Evolutionary conservation across 2,888 invertebrate species (phyloP), one percentile per base, ranked within the genome.

Genomic region (Ecdyonurus torrentis): DNA sequence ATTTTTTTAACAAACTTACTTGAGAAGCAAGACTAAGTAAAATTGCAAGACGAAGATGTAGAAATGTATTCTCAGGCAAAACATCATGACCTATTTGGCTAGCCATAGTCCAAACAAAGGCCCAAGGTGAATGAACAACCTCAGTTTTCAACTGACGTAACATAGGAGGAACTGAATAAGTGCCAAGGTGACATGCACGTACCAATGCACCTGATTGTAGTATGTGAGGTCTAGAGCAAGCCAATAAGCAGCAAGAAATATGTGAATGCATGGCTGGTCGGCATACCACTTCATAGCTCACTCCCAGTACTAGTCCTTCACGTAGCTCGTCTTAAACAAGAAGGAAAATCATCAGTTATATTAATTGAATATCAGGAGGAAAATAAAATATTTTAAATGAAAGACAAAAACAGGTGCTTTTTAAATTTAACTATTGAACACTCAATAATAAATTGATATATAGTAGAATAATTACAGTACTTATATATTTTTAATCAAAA

Each of bases 11-110:
- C 37, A 50, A 58, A 18, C 66, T 70, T 69, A 75, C 75, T 67
- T 73, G 73, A 52, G 77, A 76, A 15, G 72, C 74, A 23, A 78
- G 69, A 64, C 77, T 78, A 2, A 74, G 69, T 20, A 78, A 68
- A 15, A 78, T 67, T 5, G 73, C 72, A 67, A 76, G 72, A 69
- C 78, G 78, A 0, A 78, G 67, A 64, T 74, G 73, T 0, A 76
- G 72, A 67, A 73, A 76, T 50, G 74, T 74, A 60, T 74, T 72
- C 69, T 74, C 73, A 2, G 78, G 78, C 52, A 74, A 72, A 2
- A 71, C 67, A 2, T 73, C 70, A 62, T 73, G 71, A 52, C 73
- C 72, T 25, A 78, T 68, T 65, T 76, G 75, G 1, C 75, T 73
- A 20, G 75, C 73, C 52, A 78, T 64, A 0, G 74, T 71, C 63